A percentile compares a stretch with the other conserved stretches of the same genome.
Conservation (phyloP, 2,797 vertebrate species). For the Pangasius krempfi region DNA sequence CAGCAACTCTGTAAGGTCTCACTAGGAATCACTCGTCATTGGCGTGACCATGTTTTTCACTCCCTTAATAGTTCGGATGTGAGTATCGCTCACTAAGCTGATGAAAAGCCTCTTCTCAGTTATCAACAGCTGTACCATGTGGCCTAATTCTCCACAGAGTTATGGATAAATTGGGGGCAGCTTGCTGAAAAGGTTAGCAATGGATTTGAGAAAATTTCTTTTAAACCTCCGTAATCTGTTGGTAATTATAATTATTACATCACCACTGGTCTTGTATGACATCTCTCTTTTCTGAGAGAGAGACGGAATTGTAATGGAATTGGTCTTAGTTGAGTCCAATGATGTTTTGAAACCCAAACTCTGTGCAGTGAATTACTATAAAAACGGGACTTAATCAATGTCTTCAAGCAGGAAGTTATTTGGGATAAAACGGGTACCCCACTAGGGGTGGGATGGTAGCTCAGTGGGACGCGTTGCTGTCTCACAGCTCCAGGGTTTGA, state of each 20-base stretch:
- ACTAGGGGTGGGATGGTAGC: background rate
- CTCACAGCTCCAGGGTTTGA: constrained; percentile 8
- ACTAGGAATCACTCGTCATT: constrained; percentile 32
- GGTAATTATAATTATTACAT: background rate
- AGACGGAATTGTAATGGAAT: background rate
- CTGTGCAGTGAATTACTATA: background rate
- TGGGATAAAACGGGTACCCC: background rate
- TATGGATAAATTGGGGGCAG: background rate
- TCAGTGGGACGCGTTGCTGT: background rate
- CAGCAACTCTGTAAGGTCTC: constrained; percentile 28
- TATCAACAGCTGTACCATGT: background rate
- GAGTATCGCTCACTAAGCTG: constrained; percentile 7
- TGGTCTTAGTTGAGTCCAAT: background rate
- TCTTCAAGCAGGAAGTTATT: background rate
- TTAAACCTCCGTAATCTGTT: background rate
- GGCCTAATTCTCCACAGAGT: background rate
- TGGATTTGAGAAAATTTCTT: background rate
- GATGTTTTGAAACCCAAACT: background rate
- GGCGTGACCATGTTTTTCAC: constrained; percentile 22
- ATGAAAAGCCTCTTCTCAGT: background rate
- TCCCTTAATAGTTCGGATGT: constrained; percentile 9
- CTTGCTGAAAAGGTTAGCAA: background rate
- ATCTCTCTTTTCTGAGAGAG: too few species aligned
- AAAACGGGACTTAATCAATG: too few species aligned
- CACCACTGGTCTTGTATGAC: background rate